Percentiles rank a stretch among this genome's conserved stretches.
phyloP scores from a whole-genome alignment of 1,140 invertebrate genomes.

The Portunus trituberculatus region DNA sequence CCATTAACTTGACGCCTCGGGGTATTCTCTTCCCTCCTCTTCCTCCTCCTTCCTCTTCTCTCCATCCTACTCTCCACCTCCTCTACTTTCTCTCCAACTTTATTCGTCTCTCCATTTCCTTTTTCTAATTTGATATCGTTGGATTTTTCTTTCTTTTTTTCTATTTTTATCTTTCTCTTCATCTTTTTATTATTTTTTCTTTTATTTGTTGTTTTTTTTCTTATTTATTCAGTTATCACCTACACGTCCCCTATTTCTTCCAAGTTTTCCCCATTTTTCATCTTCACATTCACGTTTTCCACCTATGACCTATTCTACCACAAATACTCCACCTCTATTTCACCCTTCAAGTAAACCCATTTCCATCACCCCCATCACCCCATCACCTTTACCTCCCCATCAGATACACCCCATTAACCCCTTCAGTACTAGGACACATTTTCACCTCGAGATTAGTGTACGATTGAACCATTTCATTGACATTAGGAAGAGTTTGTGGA shows the following conservation, averaged over 20 bases:
- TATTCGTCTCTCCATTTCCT: neutral
- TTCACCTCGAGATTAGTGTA: too few relatives aligned
- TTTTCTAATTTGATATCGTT: neutral
- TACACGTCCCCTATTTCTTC: too few relatives aligned
- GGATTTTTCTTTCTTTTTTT: neutral
- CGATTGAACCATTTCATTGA: too few relatives aligned
- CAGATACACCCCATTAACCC: too few relatives aligned
- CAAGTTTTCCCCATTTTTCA: too few relatives aligned
- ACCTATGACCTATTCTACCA: neutral
- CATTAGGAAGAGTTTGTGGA: too few relatives aligned
- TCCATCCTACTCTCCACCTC: neutral
- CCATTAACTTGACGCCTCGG: conserved; percentile 22
- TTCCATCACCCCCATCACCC: too few relatives aligned
- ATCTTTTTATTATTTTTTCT: neutral
- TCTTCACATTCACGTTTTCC: too few relatives aligned
- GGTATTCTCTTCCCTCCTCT: neutral
- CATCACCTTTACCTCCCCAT: too few relatives aligned
- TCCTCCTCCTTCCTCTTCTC: neutral
- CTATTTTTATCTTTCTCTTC: neutral
- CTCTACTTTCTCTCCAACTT: neutral
- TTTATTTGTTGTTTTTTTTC: neutral
- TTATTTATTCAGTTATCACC: too few relatives aligned
- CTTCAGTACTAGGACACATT: too few relatives aligned
- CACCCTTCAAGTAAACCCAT: too few relatives aligned
- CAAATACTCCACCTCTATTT: neutral